These are phyloP conservation scores for Zaprionus tsacasi DNA, from an alignment of 1,140 invertebrate species.

Conservation along the genomic window DNA sequence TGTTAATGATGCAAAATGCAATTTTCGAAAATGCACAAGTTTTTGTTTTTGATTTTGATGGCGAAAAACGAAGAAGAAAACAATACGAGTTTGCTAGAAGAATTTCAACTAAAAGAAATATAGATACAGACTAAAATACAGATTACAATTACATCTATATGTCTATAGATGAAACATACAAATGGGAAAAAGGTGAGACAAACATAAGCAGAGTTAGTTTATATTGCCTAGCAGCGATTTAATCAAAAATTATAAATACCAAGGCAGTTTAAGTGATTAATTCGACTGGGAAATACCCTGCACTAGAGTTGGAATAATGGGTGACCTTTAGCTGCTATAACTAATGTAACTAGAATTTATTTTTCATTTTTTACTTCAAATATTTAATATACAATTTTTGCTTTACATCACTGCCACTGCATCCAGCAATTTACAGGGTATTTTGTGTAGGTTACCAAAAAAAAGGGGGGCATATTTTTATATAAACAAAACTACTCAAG, in stretches of 20 bases:
- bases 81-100: slow-evolving; percentile 3
- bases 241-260: slow-evolving; percentile 61
- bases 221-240: slow-evolving; percentile 23
- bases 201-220: slow-evolving; percentile 17
- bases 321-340: neutral
- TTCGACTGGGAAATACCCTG: neutral
- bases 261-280: neutral
- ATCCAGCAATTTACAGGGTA: slow-evolving; percentile 8
- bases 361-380: neutral
- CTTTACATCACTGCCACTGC: neutral
- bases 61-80: slow-evolving; percentile 7
- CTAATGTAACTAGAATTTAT: neutral
- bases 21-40: slow-evolving; percentile 75
- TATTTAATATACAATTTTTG: neutral
- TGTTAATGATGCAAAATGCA: slow-evolving; percentile 82
- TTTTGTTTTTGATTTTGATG: slow-evolving; percentile 65
- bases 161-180: neutral
- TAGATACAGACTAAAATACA: neutral
- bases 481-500: slow-evolving; percentile 50
- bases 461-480: slow-evolving; percentile 28
- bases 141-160: neutral
- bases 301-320: neutral
- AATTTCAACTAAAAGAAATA: neutral
- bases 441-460: slow-evolving; percentile 12
- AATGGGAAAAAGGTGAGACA: slow-evolving; percentile 11